Evolutionary conservation across 2,888 invertebrate species (phyloP).

Genomic region (Girardia tigrina): DNA sequence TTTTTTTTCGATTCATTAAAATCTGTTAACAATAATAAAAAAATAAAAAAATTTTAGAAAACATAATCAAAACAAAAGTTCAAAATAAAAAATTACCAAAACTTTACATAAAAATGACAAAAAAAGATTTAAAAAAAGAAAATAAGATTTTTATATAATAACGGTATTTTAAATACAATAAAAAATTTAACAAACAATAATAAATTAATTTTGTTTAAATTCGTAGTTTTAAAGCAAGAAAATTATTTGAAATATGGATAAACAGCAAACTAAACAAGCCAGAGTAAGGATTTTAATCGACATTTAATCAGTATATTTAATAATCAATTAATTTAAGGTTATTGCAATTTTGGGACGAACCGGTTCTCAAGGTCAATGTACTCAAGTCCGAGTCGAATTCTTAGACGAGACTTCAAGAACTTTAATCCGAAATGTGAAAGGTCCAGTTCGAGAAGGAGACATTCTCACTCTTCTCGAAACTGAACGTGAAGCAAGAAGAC

Average conservation of each 20-base stretch:
- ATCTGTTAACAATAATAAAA: no score
- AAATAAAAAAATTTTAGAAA: no score
- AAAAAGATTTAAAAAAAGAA: no score
- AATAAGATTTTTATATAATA: no score
- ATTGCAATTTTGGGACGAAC: slow-evolving; percentile 93
- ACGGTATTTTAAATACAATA: no score
- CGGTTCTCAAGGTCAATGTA: slow-evolving; percentile 98
- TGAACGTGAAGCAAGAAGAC: slow-evolving; percentile 96
- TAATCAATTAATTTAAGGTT: slow-evolving; percentile 54
- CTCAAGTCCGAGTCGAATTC: slow-evolving; percentile 79
- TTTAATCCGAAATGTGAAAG: slow-evolving; percentile 97
- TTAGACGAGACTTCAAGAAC: slow-evolving; percentile 81
- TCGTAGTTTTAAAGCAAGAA: neutral
- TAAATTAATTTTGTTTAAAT: neutral
- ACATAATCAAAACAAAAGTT: no score
- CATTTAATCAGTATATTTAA: neutral
- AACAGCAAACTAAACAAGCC: neutral
- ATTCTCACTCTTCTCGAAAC: slow-evolving; percentile 92
- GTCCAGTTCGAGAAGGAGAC: slow-evolving; percentile 94
- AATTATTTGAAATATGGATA: neutral
- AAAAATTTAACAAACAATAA: no score
- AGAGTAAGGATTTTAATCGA: neutral
- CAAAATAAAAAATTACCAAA: no score
- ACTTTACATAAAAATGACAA: no score
- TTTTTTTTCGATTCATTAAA: no score